Base-by-base conservation (phyloP, 2,797 vertebrate species). In the Sarcoramphus papa region DNA sequence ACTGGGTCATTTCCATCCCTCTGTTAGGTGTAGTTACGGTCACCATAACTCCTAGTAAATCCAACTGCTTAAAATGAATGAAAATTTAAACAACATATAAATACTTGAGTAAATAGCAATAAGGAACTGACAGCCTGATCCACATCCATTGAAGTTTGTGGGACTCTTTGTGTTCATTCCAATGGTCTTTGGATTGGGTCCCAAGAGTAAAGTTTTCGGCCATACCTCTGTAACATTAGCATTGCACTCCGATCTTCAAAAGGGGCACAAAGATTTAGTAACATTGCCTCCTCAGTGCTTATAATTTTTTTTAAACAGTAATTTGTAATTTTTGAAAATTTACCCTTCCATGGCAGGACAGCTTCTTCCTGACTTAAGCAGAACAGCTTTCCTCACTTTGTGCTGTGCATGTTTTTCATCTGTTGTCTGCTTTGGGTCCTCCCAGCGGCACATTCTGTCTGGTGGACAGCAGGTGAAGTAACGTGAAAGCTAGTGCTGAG, bases 1-100 rank as follows among this genome's bases (percentile, higher is more conserved):
- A 82, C 93, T 64, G 64, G 89, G 93, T 95, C 93, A 75, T 91
- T 95, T 88, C 64, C 73, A 85, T 68, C 73, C 51, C 62, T 81
- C 68, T 74, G 28, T 64, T 82, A 81, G 48, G 70, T 27, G 70
- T 82, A 92, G 91, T 73, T 76, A 92, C 0, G 84, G 93, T 93
- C 94, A 96, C 87, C 6, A 0, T 93, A 92, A 96, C 85, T 79
- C 33, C 1, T 35, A 83, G 35, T 75, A 91, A 95, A 90, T 72
- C 54, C 59, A 86, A 48, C 47, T 64, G 54, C 91, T 92, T 62
- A 67, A 91, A 93, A 81, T 63, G 51, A 63, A 80, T 67, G 54
- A 74, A 89, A 85, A 85, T 68, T 67, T 83, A 93, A 96, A 70
- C 69, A 92, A 88, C 14, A 6, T 79, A 57, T 43, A 63, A 95